Conservation (phyloP, 1,140 invertebrate species). For the Drosophila trapezifrons region DNA sequence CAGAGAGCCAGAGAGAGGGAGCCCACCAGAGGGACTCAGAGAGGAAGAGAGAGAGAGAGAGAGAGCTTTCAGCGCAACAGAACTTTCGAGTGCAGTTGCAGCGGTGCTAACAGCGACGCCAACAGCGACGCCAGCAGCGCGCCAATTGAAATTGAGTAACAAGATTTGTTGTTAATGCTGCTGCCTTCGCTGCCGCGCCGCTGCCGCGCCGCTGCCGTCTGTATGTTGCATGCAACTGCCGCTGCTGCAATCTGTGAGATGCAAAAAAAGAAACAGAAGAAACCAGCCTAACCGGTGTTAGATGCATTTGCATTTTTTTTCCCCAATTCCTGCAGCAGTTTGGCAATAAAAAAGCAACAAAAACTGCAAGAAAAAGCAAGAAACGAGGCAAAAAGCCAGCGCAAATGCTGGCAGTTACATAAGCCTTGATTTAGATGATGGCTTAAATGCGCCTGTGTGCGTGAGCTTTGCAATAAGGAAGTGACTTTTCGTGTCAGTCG, state of each 20-base stretch:
- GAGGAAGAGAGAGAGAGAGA: slow-evolving; percentile 23
- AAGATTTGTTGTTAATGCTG: slow-evolving; percentile 59
- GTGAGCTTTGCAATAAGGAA: slow-evolving; percentile 75
- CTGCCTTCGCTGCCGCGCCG: slow-evolving; percentile 8
- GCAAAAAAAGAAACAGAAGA: slow-evolving; percentile 31
- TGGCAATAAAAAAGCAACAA: slow-evolving; percentile 46
- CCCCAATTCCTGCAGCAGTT: slow-evolving; percentile 54
- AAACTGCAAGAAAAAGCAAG: slow-evolving; percentile 17
- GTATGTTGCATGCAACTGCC: slow-evolving; percentile 61
- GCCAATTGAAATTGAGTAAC: slow-evolving; percentile 82
- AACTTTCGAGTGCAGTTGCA: slow-evolving; percentile 69
- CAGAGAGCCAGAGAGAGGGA: slow-evolving; percentile 17
- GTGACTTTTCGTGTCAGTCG: slow-evolving; percentile 74
- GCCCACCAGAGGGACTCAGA: too few relatives aligned
- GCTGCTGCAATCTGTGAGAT: slow-evolving; percentile 52
- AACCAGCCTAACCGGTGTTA: slow-evolving; percentile 80
- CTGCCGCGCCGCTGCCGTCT: slow-evolving; percentile 19
- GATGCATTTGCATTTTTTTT: slow-evolving; percentile 74
- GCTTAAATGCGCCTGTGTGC: slow-evolving; percentile 53
- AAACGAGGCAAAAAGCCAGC: slow-evolving; percentile 51
- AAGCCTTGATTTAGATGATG: slow-evolving; percentile 79
- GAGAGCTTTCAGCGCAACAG: slow-evolving; percentile 63
- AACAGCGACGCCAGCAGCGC: slow-evolving; percentile 48
- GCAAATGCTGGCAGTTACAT: slow-evolving; percentile 64
- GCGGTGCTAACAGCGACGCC: slow-evolving; percentile 44